phyloP scores from a whole-genome alignment of 2,888 invertebrate genomes.

The Drosophila neotestacea region DNA sequence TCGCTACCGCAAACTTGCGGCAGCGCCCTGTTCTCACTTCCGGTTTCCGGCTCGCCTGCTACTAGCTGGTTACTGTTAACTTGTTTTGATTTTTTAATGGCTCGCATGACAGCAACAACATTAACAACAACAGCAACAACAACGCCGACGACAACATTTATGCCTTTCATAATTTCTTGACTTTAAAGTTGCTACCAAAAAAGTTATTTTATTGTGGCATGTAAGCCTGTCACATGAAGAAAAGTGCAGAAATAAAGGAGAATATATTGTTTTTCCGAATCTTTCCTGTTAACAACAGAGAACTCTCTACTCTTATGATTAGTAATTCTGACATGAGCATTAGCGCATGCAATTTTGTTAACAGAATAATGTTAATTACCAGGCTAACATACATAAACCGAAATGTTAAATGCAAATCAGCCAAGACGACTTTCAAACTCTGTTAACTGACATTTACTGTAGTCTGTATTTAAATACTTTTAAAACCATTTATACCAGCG shows the following conservation, averaged over 20 bases:
- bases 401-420: background rate
- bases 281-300: background rate
- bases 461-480: background rate
- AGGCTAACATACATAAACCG: background rate
- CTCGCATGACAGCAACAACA: conserved; percentile 62
- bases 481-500: no score
- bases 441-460: background rate
- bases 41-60: conserved; percentile 74
- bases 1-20: conserved; percentile 75
- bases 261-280: no score
- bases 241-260: background rate
- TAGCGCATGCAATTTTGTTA: background rate
- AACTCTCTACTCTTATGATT: background rate
- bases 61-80: conserved; percentile 73
- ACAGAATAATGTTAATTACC: background rate
- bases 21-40: conserved; percentile 75
- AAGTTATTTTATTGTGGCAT: conserved; percentile 4
- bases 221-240: conserved; percentile 14
- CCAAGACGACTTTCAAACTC: background rate
- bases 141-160: conserved; percentile 55
- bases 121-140: conserved; percentile 17
- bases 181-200: conserved; percentile 44
- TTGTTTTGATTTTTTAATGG: conserved; percentile 82
- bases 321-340: no score
- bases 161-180: conserved; percentile 47